Conservation (phyloP, 2,888 invertebrate genomes). For the Periphyllus acericola region DNA sequence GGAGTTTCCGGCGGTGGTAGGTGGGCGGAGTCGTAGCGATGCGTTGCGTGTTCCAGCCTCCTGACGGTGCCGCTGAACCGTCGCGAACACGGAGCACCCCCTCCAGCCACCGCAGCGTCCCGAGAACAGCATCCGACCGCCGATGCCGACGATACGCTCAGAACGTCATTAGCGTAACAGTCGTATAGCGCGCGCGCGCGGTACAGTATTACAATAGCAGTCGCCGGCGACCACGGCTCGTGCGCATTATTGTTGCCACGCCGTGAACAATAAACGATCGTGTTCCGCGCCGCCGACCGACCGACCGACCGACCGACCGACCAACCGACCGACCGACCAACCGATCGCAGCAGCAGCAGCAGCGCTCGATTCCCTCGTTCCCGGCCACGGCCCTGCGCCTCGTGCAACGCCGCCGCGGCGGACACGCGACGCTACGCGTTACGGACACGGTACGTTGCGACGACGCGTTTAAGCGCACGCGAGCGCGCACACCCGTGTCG, state of each 20-base stretch:
- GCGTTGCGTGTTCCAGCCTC: slow-evolving; percentile 52
- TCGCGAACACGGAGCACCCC: neutral
- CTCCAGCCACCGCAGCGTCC: neutral
- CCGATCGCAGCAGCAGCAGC: neutral
- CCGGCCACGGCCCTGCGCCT: neutral
- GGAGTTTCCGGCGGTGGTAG: slow-evolving; percentile 9
- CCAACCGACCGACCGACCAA: neutral
- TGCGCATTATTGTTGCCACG: too few relatives aligned
- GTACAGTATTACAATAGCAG: neutral
- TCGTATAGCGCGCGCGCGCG: neutral
- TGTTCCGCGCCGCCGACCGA: neutral
- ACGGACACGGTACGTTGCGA: slow-evolving; percentile 36
- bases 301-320: neutral
- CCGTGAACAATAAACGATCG: neutral
- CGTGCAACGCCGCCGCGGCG: neutral
- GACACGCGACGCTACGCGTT: slow-evolving; percentile 31
- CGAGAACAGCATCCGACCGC: neutral
- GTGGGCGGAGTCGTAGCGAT: slow-evolving; percentile 31
- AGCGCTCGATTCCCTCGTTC: neutral
- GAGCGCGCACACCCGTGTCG: slow-evolving; percentile 33
- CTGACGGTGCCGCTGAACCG: slow-evolving; percentile 38
- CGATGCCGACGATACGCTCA: neutral
- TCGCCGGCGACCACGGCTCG: too few relatives aligned
- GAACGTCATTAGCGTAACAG: neutral
- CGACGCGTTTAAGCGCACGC: slow-evolving; percentile 15